Conservation (phyloP, 1,140 invertebrate genomes). For the Agrilus planipennis region DNA sequence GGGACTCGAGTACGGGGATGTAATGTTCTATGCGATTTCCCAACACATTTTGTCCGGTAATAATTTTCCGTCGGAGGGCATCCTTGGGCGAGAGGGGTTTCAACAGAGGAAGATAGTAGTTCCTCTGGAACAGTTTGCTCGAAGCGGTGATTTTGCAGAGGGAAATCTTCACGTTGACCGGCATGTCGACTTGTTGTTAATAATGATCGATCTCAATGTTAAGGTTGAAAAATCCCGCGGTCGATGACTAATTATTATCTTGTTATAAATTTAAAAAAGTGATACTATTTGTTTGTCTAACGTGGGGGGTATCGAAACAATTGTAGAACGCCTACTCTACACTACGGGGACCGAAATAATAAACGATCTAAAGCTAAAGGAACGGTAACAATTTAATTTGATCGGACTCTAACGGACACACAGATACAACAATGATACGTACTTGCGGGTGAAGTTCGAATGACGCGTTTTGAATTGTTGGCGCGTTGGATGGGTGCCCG, state of each 20-base stretch:
- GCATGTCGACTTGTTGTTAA: constrained; percentile 16
- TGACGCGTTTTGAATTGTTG: constrained; percentile 1
- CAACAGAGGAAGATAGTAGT: constrained; percentile 70
- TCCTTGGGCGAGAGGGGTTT: constrained; percentile 70
- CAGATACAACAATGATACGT: no score
- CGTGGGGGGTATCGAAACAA: no score
- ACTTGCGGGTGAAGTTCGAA: constrained; percentile 6
- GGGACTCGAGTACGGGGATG: constrained; percentile 50
- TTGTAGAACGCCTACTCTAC: no score
- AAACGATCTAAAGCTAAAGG: not conserved
- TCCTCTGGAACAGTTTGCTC: constrained; percentile 65
- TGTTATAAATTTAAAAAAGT: no score
- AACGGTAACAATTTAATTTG: constrained; percentile 1
- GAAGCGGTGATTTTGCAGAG: constrained; percentile 69
- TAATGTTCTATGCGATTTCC: constrained; percentile 43
- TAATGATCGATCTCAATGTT: no score
- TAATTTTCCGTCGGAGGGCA: constrained; percentile 45
- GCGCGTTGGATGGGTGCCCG: not conserved
- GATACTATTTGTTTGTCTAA: no score
- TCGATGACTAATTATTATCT: no score
- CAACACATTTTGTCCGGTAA: constrained; percentile 36
- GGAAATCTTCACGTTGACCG: constrained; percentile 40
- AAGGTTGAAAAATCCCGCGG: no score
- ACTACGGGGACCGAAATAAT: no score
- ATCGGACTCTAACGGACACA: no score